Evolutionary conservation across 2,797 vertebrate genomes (phyloP), one percentile per base, ranked within the genome.

Genomic region (Lepus townsendii): DNA sequence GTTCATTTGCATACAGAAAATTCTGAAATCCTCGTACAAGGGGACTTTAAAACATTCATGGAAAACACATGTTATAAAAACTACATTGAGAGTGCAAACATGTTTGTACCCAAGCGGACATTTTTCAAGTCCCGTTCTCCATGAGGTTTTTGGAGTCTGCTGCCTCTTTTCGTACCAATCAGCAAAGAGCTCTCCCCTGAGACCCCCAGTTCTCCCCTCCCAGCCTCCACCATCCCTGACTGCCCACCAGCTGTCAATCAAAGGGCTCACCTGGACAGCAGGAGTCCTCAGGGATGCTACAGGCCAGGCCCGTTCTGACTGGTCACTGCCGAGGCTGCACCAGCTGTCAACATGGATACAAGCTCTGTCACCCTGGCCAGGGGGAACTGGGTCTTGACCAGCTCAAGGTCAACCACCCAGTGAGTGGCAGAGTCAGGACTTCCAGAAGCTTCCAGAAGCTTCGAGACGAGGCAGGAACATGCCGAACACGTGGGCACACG

Each of bases 381-480:
- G 63, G 79, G 78, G 84, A 57, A 88, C 35, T 1, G 27, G 63
- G 82, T 17, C 9, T 2, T 17, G 7, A 71, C 20, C 22, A 69
- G 62, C 54, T 66, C 75, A 16, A 80, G 24, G 84, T 60, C 57
- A 27, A 9, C 63, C n/a, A 32, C 69, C 17, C 5, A 27, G 13
- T 42, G 63, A 87, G 7, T 47, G n/a, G 13, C 52, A 85, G 26
- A 82, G 32, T 22, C 4, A 16, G 38, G 38, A 32, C 27, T 63
- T 47, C 71, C 82, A 32, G 75, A 35, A 9, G 32, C 52, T 54
- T 27, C 73, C 9, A 5, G 82, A 50, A 27, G 17, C 12, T 60
- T 27, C 8, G 16, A 30, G 63, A 26, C 0, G 5, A 50, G 38
- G 73, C 0, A 17, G 30, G 35, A 30, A 13, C 7, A 1, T 0